Conservation (phyloP, 2,113 vertebrate genomes). For the Phoenicopterus ruber region DNA sequence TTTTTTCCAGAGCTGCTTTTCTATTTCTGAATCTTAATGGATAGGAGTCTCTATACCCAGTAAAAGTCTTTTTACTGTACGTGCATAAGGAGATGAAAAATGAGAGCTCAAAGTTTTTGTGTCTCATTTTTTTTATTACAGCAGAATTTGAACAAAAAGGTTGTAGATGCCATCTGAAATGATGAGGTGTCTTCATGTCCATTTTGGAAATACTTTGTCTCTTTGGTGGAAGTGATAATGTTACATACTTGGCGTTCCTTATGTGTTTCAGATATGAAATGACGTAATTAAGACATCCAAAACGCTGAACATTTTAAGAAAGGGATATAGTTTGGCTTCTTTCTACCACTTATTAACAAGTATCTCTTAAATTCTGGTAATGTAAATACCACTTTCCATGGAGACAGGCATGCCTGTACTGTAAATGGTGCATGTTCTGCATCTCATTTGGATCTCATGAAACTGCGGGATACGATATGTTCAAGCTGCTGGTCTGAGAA, state of each 20-base stretch:
- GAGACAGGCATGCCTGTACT: not conserved
- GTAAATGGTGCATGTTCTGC: not conserved
- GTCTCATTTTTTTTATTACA: not conserved
- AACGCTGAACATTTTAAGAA: not conserved
- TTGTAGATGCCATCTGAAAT: not conserved
- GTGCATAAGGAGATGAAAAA: not conserved
- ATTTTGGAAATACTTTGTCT: not conserved
- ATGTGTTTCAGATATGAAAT: not conserved
- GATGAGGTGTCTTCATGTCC: not conserved
- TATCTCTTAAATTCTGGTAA: not conserved
- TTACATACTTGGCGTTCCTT: not conserved
- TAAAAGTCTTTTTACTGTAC: not conserved
- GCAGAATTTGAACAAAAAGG: not conserved
- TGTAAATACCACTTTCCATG: not conserved
- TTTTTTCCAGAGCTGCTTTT: constrained; percentile 7
- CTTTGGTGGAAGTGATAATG: not conserved
- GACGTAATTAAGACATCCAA: not conserved
- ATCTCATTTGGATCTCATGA: not conserved
- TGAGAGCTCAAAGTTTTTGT: not conserved
- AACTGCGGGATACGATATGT: not conserved
- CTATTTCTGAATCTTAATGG: not conserved
- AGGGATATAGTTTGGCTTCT: not conserved
- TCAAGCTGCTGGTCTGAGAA: constrained; percentile 27
- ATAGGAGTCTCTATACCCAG: not conserved
- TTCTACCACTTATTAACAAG: not conserved